Conservation (phyloP, 2,113 vertebrate genomes). For the Cyanistes caeruleus region DNA sequence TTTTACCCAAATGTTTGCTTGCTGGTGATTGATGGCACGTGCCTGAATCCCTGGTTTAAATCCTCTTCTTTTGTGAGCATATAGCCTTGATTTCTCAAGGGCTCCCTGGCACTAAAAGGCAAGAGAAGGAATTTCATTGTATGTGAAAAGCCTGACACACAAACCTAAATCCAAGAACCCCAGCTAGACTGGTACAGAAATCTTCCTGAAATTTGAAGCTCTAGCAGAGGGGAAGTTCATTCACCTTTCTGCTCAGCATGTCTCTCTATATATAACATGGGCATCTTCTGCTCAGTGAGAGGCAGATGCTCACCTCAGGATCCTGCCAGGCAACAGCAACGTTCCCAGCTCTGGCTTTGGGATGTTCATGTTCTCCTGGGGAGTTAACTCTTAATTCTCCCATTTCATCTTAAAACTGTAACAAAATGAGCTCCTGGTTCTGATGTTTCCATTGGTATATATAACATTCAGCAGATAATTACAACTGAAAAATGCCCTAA, state of each 20-base stretch:
- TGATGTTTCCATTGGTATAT: background rate
- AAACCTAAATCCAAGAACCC: background rate
- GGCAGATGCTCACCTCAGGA: background rate
- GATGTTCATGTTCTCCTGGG: background rate
- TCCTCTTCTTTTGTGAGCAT: background rate
- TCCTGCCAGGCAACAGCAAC: background rate
- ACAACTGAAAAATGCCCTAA: background rate
- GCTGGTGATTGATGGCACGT: background rate
- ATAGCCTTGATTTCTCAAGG: background rate
- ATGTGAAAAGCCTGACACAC: background rate
- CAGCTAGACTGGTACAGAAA: background rate
- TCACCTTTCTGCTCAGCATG: background rate
- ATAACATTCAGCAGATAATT: background rate
- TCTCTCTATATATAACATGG: background rate
- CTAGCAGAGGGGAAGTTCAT: background rate
- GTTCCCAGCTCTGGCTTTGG: background rate
- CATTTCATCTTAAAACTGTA: background rate
- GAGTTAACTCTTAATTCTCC: background rate
- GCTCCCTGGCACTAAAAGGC: background rate
- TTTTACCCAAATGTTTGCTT: constrained; percentile 39
- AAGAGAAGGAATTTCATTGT: background rate
- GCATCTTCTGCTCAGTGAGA: background rate
- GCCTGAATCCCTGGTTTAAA: background rate
- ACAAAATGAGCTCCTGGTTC: background rate
- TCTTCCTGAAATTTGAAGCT: background rate